Conservation (phyloP, 2,888 invertebrate genomes). For the Drosophila anomalata region DNA sequence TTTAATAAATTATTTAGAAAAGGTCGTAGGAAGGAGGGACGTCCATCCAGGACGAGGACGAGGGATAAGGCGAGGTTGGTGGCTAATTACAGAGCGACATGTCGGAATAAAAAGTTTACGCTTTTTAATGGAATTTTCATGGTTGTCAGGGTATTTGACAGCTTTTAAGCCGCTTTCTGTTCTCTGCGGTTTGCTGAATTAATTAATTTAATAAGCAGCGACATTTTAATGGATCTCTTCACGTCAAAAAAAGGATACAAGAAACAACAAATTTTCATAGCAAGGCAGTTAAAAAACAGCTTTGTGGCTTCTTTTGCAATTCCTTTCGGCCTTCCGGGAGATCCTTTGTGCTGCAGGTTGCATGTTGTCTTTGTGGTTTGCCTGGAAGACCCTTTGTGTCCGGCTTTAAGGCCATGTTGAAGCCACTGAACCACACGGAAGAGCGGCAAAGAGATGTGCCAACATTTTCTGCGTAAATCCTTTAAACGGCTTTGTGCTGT, state of each 20-base stretch:
- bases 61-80: slow-evolving; percentile 10
- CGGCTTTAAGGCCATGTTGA: not conserved
- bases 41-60: slow-evolving; percentile 31
- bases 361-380: slow-evolving; percentile 14
- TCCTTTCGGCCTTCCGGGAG: not conserved
- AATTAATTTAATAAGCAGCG: slow-evolving; percentile 66
- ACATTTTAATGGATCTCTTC: slow-evolving; percentile 65
- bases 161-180: slow-evolving; percentile 72
- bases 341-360: slow-evolving; percentile 11
- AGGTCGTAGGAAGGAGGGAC: slow-evolving; percentile 6
- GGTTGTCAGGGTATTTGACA: slow-evolving; percentile 52
- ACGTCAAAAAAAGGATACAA: not conserved
- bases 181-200: slow-evolving; percentile 54
- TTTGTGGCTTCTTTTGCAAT: slow-evolving; percentile 26
- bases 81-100: slow-evolving; percentile 64
- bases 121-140: slow-evolving; percentile 64
- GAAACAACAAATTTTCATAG: not conserved
- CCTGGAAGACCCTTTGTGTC: not conserved
- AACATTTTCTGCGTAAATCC: slow-evolving; percentile 12
- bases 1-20: slow-evolving; percentile 59
- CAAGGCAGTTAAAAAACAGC: slow-evolving; percentile 19
- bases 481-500: slow-evolving; percentile 50
- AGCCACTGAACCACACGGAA: not conserved
- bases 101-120: slow-evolving; percentile 47
- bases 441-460: not conserved